Conservation (phyloP, 2,113 vertebrate genomes). For the Catagonus wagneri region DNA sequence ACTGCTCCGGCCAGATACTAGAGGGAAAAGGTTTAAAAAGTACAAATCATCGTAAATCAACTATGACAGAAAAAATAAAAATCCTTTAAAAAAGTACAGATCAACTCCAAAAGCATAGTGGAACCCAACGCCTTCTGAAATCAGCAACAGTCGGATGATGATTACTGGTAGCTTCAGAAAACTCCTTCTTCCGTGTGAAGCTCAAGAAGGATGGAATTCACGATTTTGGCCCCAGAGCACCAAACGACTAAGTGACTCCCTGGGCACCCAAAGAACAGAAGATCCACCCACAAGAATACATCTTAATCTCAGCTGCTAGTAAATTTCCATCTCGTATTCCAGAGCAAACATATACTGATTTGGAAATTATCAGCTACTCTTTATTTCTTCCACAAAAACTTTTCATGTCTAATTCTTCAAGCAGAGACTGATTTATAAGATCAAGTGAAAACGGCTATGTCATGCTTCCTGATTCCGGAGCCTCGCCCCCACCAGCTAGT, state of each 20-base stretch:
- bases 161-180: background rate
- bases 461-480: background rate
- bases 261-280: accelerated
- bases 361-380: background rate
- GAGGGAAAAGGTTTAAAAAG: background rate
- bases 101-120: background rate
- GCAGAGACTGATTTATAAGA: background rate
- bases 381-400: background rate
- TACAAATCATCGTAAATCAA: background rate
- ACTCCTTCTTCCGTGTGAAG: background rate
- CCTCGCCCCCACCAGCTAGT: background rate
- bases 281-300: background rate
- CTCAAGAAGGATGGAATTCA: background rate
- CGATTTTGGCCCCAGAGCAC: background rate
- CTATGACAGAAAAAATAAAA: too few relatives aligned
- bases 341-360: background rate
- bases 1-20: constrained; percentile 98
- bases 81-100: background rate
- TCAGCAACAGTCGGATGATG: background rate
- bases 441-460: background rate
- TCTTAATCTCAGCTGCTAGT: background rate
- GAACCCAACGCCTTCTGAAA: background rate
- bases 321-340: background rate
- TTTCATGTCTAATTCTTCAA: background rate
- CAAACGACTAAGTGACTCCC: background rate